These are phyloP conservation scores for Leptothorax acervorum DNA, from an alignment of 2,888 invertebrate species.

Conservation along the genomic window DNA sequence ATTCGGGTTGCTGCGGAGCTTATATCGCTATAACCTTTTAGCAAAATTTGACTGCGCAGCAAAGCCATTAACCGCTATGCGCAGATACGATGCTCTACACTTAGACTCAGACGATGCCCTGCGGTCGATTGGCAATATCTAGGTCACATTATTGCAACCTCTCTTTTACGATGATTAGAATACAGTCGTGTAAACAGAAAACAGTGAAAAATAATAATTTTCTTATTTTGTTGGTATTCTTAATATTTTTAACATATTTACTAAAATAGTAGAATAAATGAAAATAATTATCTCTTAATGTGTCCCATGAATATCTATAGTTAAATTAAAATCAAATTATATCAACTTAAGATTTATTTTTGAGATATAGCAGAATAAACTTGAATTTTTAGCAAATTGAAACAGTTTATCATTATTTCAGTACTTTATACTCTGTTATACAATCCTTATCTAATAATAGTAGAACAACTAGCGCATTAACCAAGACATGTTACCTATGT, in stretches of 20 bases:
- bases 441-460: background rate
- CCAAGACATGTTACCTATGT: conserved; percentile 15
- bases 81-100: conserved; percentile 28
- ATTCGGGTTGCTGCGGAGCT: conserved; percentile 17
- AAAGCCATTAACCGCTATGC: conserved; percentile 44
- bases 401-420: background rate
- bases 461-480: background rate
- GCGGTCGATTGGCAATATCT: conserved; percentile 45
- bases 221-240: background rate
- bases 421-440: background rate
- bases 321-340: background rate
- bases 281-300: background rate
- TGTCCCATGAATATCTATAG: background rate
- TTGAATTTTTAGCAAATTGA: background rate
- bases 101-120: conserved; percentile 36
- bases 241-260: background rate
- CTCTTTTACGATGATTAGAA: conserved; percentile 7
- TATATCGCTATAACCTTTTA: conserved; percentile 38
- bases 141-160: conserved; percentile 24
- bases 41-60: conserved; percentile 42
- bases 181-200: background rate
- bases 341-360: background rate
- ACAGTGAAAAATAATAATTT: background rate
- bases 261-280: background rate
- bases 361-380: background rate